Base-by-base conservation (phyloP, 2,113 vertebrate species). In the Myodes glareolus region DNA sequence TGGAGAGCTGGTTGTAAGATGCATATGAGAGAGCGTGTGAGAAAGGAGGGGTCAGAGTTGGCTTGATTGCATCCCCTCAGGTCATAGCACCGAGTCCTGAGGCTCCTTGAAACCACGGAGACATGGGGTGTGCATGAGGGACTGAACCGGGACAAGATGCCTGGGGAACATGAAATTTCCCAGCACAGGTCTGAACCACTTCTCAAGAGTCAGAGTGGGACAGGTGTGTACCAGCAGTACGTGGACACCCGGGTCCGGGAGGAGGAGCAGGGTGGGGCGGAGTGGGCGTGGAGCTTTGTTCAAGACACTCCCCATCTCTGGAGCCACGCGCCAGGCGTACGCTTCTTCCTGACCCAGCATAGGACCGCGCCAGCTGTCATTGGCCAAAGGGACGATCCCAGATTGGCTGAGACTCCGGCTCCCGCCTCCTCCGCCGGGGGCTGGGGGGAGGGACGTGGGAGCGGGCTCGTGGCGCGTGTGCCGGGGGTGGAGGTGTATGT, bases 311-410 rank as follows among this genome's bases (percentile, higher is more conserved):
- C 76, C 98, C 98, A 98, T 98, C 58, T 68, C 25, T 0, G 17
- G 98, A 99, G 99, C 99, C 99, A 99, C 99, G 99, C 99, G 99
- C 99, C 99, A 93, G 98, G 99, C 99, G 97, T 97, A 97, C 98
- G 96, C 95, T 95, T 98, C 98, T 97, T 98, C 85, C 17, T 45
- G 98, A 82, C 97, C 78, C 93, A 97, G 98, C 97, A 97, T 61
- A 67, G 70, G 61, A 95, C 98, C 98, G 98, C 96, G 97, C 97
- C 94, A 78, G 78, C 96, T 84, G 88, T 97, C 97, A 98, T 97
- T 87, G 96, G 95, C 77, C 47, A 29, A 45, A 11, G 7, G 0
- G 36, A 11, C 25, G 3, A 55, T 52, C 39, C 10, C 17, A 10
- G 84, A 88, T 92, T 96, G 95, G 90, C 90, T 27, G 87, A 27